Evolutionary conservation across 1,140 invertebrate species (phyloP).

Genomic region (Bacillus rossius): DNA sequence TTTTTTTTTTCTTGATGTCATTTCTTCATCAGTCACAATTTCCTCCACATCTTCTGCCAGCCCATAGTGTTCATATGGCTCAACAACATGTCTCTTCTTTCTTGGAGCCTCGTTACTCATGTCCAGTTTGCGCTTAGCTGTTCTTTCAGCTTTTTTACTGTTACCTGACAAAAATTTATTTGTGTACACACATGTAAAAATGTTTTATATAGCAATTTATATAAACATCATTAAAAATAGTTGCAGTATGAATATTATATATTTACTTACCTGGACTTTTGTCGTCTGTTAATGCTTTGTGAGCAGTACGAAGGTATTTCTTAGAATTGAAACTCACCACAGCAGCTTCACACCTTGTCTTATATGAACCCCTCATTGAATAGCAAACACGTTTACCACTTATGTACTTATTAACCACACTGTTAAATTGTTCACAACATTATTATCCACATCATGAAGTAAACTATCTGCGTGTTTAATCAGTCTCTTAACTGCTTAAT

Average conservation of each 20-base stretch:
- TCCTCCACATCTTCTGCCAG: background rate
- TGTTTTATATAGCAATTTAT: background rate
- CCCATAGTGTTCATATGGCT: background rate
- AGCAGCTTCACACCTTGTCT: slow-evolving; percentile 27
- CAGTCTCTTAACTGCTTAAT: background rate
- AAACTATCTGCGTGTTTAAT: slow-evolving; percentile 24
- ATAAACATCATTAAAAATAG: background rate
- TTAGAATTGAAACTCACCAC: slow-evolving; percentile 18
- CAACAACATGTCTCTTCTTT: background rate
- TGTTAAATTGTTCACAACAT: slow-evolving; percentile 39
- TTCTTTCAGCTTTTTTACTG: background rate
- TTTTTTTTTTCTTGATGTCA: background rate
- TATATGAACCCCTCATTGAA: slow-evolving; percentile 26
- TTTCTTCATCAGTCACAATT: background rate
- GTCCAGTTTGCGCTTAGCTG: background rate
- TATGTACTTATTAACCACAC: slow-evolving; percentile 31
- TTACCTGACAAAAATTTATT: background rate
- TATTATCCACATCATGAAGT: slow-evolving; percentile 37
- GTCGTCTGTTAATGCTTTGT: background rate
- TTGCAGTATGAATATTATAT: background rate
- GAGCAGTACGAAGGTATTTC: background rate
- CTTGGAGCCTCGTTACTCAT: background rate
- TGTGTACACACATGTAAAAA: background rate
- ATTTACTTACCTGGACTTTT: background rate
- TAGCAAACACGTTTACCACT: slow-evolving; percentile 38